Evolutionary conservation across 2,888 invertebrate genomes (phyloP).

Genomic region (Polia nebulosa): DNA sequence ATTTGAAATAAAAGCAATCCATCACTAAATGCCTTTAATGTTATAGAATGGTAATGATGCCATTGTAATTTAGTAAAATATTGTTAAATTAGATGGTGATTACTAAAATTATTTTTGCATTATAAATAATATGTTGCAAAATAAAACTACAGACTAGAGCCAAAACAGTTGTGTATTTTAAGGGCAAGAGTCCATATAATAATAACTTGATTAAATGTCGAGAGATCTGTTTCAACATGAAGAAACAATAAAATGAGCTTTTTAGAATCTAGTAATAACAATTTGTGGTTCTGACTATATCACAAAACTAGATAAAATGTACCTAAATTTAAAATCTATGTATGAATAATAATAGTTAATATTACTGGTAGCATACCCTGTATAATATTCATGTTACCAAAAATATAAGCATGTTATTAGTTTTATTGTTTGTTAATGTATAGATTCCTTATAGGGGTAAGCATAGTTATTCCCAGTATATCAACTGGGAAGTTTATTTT

Average conservation of each 20-base stretch:
- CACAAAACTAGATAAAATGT: constrained; percentile 61
- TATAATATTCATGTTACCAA: constrained; percentile 88
- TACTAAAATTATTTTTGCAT: constrained; percentile 53
- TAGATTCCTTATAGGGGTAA: constrained; percentile 85
- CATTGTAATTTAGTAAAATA: constrained; percentile 53
- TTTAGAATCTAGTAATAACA: constrained; percentile 67
- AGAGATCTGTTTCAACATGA: constrained; percentile 59
- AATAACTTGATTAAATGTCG: constrained; percentile 41
- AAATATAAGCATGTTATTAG: constrained; percentile 85
- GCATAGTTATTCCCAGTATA: constrained; percentile 87
- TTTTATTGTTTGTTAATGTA: constrained; percentile 85
- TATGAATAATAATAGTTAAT: constrained; percentile 63
- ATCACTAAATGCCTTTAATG: constrained; percentile 60
- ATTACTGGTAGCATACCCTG: constrained; percentile 76
- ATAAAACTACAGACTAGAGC: constrained; percentile 44
- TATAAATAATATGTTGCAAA: constrained; percentile 55
- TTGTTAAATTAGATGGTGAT: constrained; percentile 53
- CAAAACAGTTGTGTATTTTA: constrained; percentile 40
- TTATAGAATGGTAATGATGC: constrained; percentile 49
- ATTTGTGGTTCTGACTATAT: constrained; percentile 60
- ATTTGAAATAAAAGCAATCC: constrained; percentile 42
- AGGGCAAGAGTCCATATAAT: constrained; percentile 31
- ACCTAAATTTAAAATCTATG: constrained; percentile 62
- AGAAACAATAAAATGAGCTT: constrained; percentile 74
- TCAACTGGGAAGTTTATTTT: constrained; percentile 88